Base-by-base conservation (phyloP, 2,888 invertebrate species). In the Morpho helenor region DNA sequence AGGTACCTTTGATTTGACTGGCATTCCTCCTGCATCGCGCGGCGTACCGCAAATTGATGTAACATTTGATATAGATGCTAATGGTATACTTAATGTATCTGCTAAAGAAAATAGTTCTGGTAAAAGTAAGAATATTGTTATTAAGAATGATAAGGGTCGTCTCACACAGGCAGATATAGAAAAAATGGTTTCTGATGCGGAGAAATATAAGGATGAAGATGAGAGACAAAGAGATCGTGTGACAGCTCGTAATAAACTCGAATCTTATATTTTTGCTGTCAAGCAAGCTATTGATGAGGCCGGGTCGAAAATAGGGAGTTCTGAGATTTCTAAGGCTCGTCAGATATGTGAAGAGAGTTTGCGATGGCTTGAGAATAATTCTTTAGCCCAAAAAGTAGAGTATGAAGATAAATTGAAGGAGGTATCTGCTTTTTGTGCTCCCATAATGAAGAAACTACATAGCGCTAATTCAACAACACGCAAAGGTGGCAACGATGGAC, bases 81-180 rank as follows among this genome's bases (percentile, higher is more conserved):
- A 96, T 72, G 95, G 95, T 9, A 95, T 96, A 60, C 82, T 96
- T 57, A 96, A 96, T 73, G 97, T 97, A 0, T 93, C 95, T 0
- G 97, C 97, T 44, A 92, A 94, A 69, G 93, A 93, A 59, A 92
- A 92, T 68, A 91, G 92, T 59, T 91, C 92, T 0, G 93, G 92
- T 9, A 95, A 94, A 67, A 93, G 92, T 23, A 94, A 94, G 76
- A 94, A 94, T 69, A 96, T 96, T 61, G 94, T 94, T 8, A 96
- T 96, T 60, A 95, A 94, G 69, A 96, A 96, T 75, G 95, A 96
- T 80, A 96, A 95, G 76, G 96, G 96, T 0, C 91, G 96, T 6
- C 84, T 96, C 43, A 94, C 95, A 10, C 95, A 96, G 77, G 94
- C 94, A 16, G 96, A 97, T 62, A 97, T 97, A 59, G 96, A 97